These are phyloP conservation scores for Montipora capricornis DNA, from an alignment of 64 coral and sea anemone species.

Conservation along the genomic window DNA sequence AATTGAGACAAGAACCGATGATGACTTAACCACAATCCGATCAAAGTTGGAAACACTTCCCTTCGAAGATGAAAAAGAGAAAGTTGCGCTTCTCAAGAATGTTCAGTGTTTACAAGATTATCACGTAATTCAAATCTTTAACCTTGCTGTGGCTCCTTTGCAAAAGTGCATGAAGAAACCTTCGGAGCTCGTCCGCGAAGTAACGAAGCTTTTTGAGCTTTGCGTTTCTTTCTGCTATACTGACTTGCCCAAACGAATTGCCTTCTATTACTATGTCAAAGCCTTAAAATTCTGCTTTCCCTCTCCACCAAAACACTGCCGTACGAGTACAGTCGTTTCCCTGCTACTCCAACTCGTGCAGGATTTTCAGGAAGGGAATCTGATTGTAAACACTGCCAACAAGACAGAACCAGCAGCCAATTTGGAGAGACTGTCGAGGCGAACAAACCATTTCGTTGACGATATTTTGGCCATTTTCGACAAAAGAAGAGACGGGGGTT, in stretches of 20 bases:
- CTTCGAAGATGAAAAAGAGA: not conserved
- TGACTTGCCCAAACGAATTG: not conserved
- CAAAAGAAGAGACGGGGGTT: not conserved
- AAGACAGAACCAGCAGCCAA: not conserved
- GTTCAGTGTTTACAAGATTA: not conserved
- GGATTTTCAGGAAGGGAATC: not conserved
- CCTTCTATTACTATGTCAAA: not conserved
- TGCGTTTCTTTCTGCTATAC: conserved; percentile 12
- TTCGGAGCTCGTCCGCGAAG: not conserved
- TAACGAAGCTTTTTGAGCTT: conserved; percentile 1
- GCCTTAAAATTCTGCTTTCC: conserved; percentile 29
- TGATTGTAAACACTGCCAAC: not conserved
- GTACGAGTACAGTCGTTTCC: not conserved
- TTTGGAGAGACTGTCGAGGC: not conserved
- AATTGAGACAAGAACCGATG: not conserved
- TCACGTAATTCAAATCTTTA: conserved; percentile 8
- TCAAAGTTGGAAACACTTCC: not conserved
- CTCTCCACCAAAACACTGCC: not conserved
- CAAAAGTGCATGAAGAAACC: not conserved
- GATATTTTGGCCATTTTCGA: not conserved
- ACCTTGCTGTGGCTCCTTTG: not conserved
- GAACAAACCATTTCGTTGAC: not conserved
- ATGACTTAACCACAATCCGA: not conserved
- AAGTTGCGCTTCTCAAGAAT: not conserved
- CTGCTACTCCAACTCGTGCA: conserved; percentile 14